A percentile compares a stretch with the other conserved stretches of the same genome.
These are phyloP conservation scores for Pseudorhiza aurosa DNA, from an alignment of 30 jellyfish, hydroid and myxozoan genomes.

Conservation along the genomic window DNA sequence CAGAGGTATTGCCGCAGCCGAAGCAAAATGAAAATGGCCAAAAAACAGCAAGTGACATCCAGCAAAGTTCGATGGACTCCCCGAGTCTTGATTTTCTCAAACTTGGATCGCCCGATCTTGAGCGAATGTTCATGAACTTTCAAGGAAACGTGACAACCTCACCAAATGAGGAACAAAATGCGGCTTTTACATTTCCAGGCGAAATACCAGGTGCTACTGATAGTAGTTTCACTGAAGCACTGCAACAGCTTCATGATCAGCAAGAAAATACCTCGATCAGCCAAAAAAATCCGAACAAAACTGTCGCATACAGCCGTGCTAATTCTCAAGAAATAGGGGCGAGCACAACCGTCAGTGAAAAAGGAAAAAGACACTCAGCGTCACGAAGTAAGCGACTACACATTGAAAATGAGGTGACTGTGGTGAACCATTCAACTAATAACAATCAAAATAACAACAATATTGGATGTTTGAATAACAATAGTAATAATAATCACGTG, in stretches of 20 bases:
- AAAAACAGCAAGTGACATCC: not conserved
- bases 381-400: conserved; percentile 24
- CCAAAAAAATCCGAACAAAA: not conserved
- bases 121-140: conserved; percentile 90
- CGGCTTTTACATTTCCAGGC: conserved; percentile 73
- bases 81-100: conserved; percentile 95
- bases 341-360: not conserved
- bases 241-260: conserved; percentile 94
- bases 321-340: not conserved
- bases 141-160: conserved; percentile 79
- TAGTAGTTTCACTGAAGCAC: conserved; percentile 92
- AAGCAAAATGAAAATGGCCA: conserved; percentile 48
- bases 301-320: not conserved
- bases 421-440: conserved; percentile 3
- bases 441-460: conserved; percentile 14
- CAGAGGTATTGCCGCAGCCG: conserved; percentile 52
- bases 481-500: conserved; percentile 25
- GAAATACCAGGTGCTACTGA: conserved; percentile 69
- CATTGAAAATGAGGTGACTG: conserved; percentile 12
- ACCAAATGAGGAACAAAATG: conserved; percentile 75
- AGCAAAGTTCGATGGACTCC: conserved; percentile 71
- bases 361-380: conserved; percentile 1
- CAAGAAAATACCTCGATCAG: conserved; percentile 59
- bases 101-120: conserved; percentile 98
- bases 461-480: conserved; percentile 6